Evolutionary conservation across 2,113 vertebrate species (phyloP), one percentile per base, ranked within the genome.

Genomic region (Halichoeres trimaculatus): DNA sequence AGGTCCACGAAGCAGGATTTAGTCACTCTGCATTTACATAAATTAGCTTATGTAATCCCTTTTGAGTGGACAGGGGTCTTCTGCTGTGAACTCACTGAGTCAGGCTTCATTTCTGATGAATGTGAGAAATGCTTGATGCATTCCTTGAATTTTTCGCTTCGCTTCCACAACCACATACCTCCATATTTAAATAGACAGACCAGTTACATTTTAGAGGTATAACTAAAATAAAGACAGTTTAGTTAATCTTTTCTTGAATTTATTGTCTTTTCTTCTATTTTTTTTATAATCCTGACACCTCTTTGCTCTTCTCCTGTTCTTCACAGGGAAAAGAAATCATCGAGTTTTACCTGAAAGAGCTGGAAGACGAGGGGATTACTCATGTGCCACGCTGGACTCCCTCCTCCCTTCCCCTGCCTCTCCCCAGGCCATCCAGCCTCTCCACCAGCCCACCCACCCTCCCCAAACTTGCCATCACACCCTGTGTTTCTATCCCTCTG

Each of bases 251-350:
- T 50, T 14, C 19, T 20, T 43, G 1, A 50, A 51, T 54, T 64
- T 10, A 36, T 30, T 50, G 19, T 8, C 10, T 24, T 10, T 54
- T 50, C 9, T 55, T 4, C 40, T 34, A 4, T 5, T 45, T 59
- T 53, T 47, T 16, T 17, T 12, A 0, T 19, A 8, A 26, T 17
- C 10, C 1, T 35, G 14, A 40, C 48, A 1, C 24, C 6, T n/a
- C 1, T 50, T 55, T 36, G 22, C 16, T 43, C 50, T 5, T 1
- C 9, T 23, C 5, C 17, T 63, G 9, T 57, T 36, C 34, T 26
- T 74, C 36, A 11, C 81, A 99, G 98, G 97, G 98, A 74, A 99
- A 98, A 79, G 97, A 99, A 85, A 98, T 99, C 73, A 99, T 99
- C 0, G 98, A 99, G 54, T 99, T 95, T 87, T 99, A 99, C 92